phyloP scores from a whole-genome alignment of 1,140 invertebrate genomes.

The Drosophila sproati region DNA sequence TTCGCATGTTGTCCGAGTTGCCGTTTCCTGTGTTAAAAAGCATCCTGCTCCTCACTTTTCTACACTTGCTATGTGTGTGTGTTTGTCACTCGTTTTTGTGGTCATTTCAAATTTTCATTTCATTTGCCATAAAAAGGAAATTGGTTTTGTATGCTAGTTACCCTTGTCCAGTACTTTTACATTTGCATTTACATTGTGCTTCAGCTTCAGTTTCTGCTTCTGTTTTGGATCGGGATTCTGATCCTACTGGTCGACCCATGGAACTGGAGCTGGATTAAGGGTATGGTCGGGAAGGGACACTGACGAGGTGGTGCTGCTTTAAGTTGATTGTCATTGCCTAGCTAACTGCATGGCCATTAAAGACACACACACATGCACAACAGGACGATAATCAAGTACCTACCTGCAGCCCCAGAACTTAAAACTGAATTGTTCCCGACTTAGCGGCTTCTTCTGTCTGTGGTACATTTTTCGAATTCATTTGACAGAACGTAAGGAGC shows the following conservation, averaged over 20 bases:
- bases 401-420: slow-evolving; percentile 29
- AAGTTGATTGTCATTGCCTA: slow-evolving; percentile 50
- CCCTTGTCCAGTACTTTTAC: slow-evolving; percentile 36
- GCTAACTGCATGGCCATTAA: slow-evolving; percentile 35
- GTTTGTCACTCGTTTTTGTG: slow-evolving; percentile 67
- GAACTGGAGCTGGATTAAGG: slow-evolving; percentile 2
- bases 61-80: slow-evolving; percentile 7
- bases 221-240: background rate
- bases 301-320: slow-evolving; percentile 1
- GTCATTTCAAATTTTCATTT: slow-evolving; percentile 83
- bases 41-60: background rate
- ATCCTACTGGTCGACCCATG: background rate
- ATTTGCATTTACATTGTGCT: slow-evolving; percentile 12
- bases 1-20: slow-evolving; percentile 63
- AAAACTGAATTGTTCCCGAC: slow-evolving; percentile 37
- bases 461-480: slow-evolving; percentile 14
- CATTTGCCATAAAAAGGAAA: slow-evolving; percentile 83
- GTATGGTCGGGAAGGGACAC: background rate
- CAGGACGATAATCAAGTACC: slow-evolving; percentile 25
- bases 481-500: slow-evolving; percentile 26
- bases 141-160: slow-evolving; percentile 79
- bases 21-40: slow-evolving; percentile 43
- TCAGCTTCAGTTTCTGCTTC: background rate
- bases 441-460: slow-evolving; percentile 37
- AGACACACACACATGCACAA: slow-evolving; percentile 19